Evolutionary conservation across 2,113 vertebrate genomes (phyloP).

Genomic region (Apeltes quadracus): DNA sequence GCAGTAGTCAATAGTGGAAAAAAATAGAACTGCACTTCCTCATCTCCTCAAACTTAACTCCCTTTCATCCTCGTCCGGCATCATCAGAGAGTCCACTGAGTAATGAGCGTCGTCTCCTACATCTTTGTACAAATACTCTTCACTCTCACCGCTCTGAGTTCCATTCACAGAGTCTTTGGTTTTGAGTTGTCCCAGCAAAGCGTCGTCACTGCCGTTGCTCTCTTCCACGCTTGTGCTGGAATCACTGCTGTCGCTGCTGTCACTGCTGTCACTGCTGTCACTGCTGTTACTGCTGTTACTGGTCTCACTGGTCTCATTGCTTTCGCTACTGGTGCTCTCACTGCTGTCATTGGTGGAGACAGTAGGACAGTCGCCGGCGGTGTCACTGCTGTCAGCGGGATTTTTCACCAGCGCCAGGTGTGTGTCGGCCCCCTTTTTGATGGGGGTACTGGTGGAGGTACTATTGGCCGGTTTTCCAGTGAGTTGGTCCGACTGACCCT

Average conservation of each 20-base stretch:
- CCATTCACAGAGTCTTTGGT: slow-evolving; percentile 58
- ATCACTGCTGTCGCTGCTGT: slow-evolving; percentile 49
- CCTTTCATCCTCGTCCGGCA: slow-evolving; percentile 66
- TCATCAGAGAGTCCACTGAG: slow-evolving; percentile 61
- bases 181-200: slow-evolving; percentile 36
- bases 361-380: slow-evolving; percentile 28
- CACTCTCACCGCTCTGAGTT: slow-evolving; percentile 72
- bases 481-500: slow-evolving; percentile 19
- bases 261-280: slow-evolving; percentile 43
- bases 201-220: slow-evolving; percentile 58
- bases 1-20: slow-evolving; percentile 36
- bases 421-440: neutral
- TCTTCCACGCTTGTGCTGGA: slow-evolving; percentile 57
- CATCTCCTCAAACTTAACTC: slow-evolving; percentile 69
- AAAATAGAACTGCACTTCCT: slow-evolving; percentile 26
- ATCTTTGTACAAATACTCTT: slow-evolving; percentile 69
- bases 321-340: slow-evolving; percentile 52
- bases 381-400: slow-evolving; percentile 38
- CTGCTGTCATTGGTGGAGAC: slow-evolving; percentile 28
- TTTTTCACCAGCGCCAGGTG: slow-evolving; percentile 23
- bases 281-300: slow-evolving; percentile 61
- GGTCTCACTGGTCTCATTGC: slow-evolving; percentile 48
- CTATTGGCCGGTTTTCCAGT: slow-evolving; percentile 1
- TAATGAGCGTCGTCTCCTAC: slow-evolving; percentile 71
- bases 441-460: neutral